phyloP scores from a whole-genome alignment of 2,888 invertebrate species.

The Congeria kusceri region DNA sequence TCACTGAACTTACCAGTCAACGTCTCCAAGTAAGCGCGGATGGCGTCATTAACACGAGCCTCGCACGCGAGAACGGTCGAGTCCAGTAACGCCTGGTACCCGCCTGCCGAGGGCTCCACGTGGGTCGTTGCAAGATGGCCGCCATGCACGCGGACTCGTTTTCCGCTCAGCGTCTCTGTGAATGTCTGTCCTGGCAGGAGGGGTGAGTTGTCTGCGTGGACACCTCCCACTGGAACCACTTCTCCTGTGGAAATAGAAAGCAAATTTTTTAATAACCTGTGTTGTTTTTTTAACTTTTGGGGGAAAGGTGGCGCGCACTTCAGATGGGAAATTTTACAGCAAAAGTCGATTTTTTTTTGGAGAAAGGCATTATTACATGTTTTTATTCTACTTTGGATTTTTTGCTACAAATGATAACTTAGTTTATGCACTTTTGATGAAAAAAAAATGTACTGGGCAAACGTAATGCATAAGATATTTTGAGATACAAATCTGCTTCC shows the following conservation, averaged over 20 bases:
- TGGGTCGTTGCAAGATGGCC: slow-evolving; percentile 71
- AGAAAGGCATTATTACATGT: too few species aligned
- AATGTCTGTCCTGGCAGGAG: slow-evolving; percentile 79
- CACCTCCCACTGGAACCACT: slow-evolving; percentile 82
- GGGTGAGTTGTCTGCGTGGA: slow-evolving; percentile 70
- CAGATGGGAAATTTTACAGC: too few species aligned
- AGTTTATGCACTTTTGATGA: too few species aligned
- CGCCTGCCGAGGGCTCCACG: slow-evolving; percentile 80
- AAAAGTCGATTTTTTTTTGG: too few species aligned
- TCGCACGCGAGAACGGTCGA: slow-evolving; percentile 81
- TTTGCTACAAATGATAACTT: too few species aligned
- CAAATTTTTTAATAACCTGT: background rate
- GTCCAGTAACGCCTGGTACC: slow-evolving; percentile 81
- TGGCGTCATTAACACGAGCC: slow-evolving; percentile 74
- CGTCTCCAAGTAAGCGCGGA: slow-evolving; percentile 76
- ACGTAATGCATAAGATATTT: too few species aligned
- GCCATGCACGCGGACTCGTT: slow-evolving; percentile 74
- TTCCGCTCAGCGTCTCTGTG: slow-evolving; percentile 78
- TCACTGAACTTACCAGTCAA: slow-evolving; percentile 69
- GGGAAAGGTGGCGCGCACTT: too few species aligned
- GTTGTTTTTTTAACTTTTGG: too few species aligned
- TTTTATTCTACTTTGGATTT: too few species aligned
- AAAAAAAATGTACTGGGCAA: too few species aligned
- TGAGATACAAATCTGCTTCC: too few species aligned
- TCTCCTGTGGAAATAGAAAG: slow-evolving; percentile 65